Evolutionary conservation across 2,113 vertebrate species (phyloP), one percentile per base, ranked within the genome.

Genomic region (Pygoscelis adeliae): DNA sequence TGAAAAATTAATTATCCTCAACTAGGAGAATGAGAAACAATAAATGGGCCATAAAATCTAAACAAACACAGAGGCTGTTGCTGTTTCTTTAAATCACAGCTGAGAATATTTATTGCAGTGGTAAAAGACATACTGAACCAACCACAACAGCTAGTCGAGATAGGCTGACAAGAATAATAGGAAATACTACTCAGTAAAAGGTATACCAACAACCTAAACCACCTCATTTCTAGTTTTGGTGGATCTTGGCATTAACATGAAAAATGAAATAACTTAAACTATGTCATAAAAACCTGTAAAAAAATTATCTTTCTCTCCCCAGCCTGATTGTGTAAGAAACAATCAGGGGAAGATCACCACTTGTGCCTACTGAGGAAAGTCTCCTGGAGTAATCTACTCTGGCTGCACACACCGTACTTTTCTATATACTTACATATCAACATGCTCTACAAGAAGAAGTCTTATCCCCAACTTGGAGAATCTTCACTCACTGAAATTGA

Each of bases 1-100:
- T 98, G 98, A 93, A 97, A 93, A 98, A 97, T 97, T 97, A 97
- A 97, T 98, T 98, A 97, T 96, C 87, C 83, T 95, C 83, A 81
- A 83, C 82, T 95, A 81, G 66, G 38, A 92, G 81, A 98, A 97
- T 91, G 62, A 93, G 90, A 97, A 95, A 96, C 84, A 96, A 97
- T 98, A 98, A 98, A 98, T 96, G 83, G 82, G 69, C 63, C 69
- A 92, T 98, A 97, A 97, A 98, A 97, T 90, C 86, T 96, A 96
- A 98, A 94, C 91, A 97, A 98, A 98, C 76, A 94, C 22, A 71
- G 74, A 93, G 73, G 49, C 61, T 78, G n/a, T 83, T 93, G 49
- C 34, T 2, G 0, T 96, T 96, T 95, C 90, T 97, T 97, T 98
- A 81, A 94, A 78, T 87, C 87, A 83, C 59, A 90, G 38, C 42